Base-by-base conservation (phyloP, 2,797 vertebrate genomes). In the Falco novaeseelandiae region DNA sequence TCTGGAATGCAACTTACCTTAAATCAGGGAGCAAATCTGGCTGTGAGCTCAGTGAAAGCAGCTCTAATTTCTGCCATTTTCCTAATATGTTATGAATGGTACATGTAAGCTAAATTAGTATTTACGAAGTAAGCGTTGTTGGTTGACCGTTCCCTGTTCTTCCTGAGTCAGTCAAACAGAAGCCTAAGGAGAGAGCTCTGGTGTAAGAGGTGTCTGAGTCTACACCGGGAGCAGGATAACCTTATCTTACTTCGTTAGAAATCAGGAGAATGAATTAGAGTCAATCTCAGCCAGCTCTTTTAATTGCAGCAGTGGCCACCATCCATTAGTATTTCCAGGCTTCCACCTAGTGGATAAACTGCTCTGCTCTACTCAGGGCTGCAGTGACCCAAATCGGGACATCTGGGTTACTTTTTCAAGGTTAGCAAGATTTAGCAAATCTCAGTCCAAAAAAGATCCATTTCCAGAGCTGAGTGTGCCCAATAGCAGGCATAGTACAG, bases 281-380 rank as follows among this genome's bases (percentile, higher is more conserved):
- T 27, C 66, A 10, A 0, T 54, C n/a, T 15, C 63, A 32, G 42
- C 4, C 0, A 1, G 32, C 12, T 46, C 38, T 65, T 73, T 72
- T 20, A n/a, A 66, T 29, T 63, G 71, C 80, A 18, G 40, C 73
- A 2, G 40, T 5, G 58, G 66, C 76, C 86, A 74, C 14, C 44
- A 14, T 1, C 46, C 74, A 46, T 94, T 3, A 44, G 90, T 20
- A 71, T 44, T 79, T 85, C 44, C 81, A 96, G 94, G 49, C 69
- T 58, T 91, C 97, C 96, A 94, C 67, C 97, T 97, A 96, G 95
- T 95, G 97, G 97, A 85, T 91, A 9, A 42, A 44, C 19, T 38
- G 81, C 83, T 88, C 63, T 57, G 14, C 80, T 54, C 25, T 88
- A 4, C 42, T 52, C 72, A 1, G 3, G 48, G 42, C 61, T 66